Evolutionary conservation across 2,888 invertebrate species (phyloP), one percentile per base, ranked within the genome.

Genomic region (Heliconius ismenius): DNA sequence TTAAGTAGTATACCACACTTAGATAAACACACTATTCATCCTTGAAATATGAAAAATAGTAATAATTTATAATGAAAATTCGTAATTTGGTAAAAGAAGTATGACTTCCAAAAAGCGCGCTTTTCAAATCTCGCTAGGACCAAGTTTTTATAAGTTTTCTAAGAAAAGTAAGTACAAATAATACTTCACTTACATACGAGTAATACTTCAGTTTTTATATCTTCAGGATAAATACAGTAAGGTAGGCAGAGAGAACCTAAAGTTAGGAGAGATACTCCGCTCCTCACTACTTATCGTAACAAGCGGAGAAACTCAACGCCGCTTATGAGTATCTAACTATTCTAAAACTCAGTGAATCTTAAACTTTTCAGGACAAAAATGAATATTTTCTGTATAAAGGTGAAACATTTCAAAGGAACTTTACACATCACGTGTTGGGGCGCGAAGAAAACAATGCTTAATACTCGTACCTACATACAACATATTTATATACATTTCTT

Each of bases 351-450:
- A 67, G 43, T 43, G 43, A 65, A 32, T 65, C 15, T 70, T 13
- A 60, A 60, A 24, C 24, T 72, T 72, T 72, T 24, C 24, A 58
- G 15, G 10, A 36, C 7, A 26, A 49, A 75, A 49, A 18, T 32
- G 70, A 24, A 70, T 76, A 76, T 76, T 73, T 49, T 67, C 36
- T 21, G 36, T 60, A 43, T 36, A 60, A 58, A 72, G 21, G 64
- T 65, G 39, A 74, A 69, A 32, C 28, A 39, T 62, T 76, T 76
- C 60, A 67, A 76, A 73, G 73, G 73, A 68, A 63, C 63, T 63
- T 36, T 26, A 67, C 36, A 77, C 69, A 21, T 73, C 49, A 49
- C 68, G 26, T 60, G 76, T 73, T 73, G 49, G 63, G 26, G 69
- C 58, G 62, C 67, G 26, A 63, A n/a, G 39, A 39, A 28, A 3